phyloP scores from a whole-genome alignment of 1,140 invertebrate species.

The Leptinotarsa lineolata region DNA sequence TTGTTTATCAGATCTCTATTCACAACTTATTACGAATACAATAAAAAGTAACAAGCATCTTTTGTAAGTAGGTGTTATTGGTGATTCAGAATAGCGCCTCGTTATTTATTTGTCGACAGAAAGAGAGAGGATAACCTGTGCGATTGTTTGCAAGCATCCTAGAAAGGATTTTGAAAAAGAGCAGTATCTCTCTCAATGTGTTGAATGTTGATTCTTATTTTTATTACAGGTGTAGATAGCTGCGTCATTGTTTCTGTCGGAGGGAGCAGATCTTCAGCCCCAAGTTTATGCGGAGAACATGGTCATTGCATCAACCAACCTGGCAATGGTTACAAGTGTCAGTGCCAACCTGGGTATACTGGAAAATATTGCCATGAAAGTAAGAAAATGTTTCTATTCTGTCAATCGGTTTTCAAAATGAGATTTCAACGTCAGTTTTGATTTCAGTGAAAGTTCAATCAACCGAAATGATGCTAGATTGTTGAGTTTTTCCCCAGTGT shows the following conservation, averaged over 20 bases:
- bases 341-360: conserved; percentile 76
- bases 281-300: conserved; percentile 74
- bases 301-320: conserved; percentile 73
- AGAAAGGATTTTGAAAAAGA: too few relatives aligned
- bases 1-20: conserved; percentile 21
- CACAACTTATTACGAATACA: conserved; percentile 13
- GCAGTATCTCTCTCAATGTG: too few relatives aligned
- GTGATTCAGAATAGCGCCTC: conserved; percentile 8
- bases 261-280: conserved; percentile 45
- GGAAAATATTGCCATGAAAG: conserved; percentile 77
- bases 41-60: neutral
- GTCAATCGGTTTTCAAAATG: too few relatives aligned
- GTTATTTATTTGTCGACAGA: neutral
- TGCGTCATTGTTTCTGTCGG: conserved; percentile 60
- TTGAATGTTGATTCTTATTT: neutral
- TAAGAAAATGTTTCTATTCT: conserved; percentile 50
- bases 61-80: conserved; percentile 15
- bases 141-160: conserved; percentile 12
- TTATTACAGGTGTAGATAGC: conserved; percentile 57
- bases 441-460: too few relatives aligned
- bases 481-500: too few relatives aligned
- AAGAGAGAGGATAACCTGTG: neutral
- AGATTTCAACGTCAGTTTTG: too few relatives aligned
- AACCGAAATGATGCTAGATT: too few relatives aligned
- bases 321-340: conserved; percentile 69